Conservation (phyloP, 2,888 invertebrate species). For the Leptopterna dolabrata region DNA sequence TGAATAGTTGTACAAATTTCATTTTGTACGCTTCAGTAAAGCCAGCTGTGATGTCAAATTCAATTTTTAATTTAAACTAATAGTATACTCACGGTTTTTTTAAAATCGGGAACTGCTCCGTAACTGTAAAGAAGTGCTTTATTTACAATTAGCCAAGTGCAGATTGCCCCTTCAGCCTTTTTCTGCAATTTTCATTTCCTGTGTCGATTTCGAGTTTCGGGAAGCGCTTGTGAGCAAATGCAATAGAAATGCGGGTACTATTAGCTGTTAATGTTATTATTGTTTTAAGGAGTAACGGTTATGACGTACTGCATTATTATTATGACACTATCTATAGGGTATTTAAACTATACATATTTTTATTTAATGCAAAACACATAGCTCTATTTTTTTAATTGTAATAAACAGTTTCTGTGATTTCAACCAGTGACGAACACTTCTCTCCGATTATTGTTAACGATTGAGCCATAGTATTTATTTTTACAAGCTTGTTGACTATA, state of each 20-base stretch:
- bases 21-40: constrained; percentile 51
- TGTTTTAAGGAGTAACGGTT: constrained; percentile 30
- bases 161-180: constrained; percentile 25
- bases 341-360: not conserved
- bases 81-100: not conserved
- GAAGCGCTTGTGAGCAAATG: constrained; percentile 8
- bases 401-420: not conserved
- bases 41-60: constrained; percentile 59
- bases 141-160: constrained; percentile 39
- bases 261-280: constrained; percentile 27
- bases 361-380: not conserved
- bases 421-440: constrained; percentile 5
- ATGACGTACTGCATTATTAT: constrained; percentile 27
- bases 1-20: constrained; percentile 8
- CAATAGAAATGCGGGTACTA: constrained; percentile 37
- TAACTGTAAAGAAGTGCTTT: constrained; percentile 51
- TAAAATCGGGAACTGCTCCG: constrained; percentile 8
- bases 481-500: constrained; percentile 21
- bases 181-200: constrained; percentile 2
- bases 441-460: not conserved
- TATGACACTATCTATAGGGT: constrained; percentile 15
- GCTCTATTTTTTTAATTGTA: constrained; percentile 1
- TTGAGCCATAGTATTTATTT: constrained; percentile 8
- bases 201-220: not conserved
- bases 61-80: constrained; percentile 52